These are phyloP conservation scores for Dasypolia templi DNA, from an alignment of 2,888 invertebrate species.

Conservation along the genomic window DNA sequence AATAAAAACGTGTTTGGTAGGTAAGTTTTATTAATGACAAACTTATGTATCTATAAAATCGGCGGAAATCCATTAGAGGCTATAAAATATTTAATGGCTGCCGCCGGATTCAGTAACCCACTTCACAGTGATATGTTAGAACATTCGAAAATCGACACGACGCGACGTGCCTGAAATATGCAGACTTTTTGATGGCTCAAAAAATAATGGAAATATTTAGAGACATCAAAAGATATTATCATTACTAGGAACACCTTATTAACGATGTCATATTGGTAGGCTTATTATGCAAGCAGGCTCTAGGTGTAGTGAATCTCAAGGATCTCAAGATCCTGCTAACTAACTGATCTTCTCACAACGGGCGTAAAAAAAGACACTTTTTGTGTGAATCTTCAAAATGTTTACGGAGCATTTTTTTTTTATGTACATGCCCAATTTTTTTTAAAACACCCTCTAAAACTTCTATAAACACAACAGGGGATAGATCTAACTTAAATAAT, in stretches of 20 bases:
- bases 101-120: conserved; percentile 33
- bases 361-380: no score
- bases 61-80: conserved; percentile 49
- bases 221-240: background rate
- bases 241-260: background rate
- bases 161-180: background rate
- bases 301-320: no score
- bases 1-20: conserved; percentile 22
- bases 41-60: conserved; percentile 39
- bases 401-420: background rate
- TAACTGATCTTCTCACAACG: background rate
- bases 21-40: conserved; percentile 44
- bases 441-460: conserved; percentile 26
- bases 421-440: conserved; percentile 9
- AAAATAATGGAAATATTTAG: background rate
- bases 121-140: conserved; percentile 33
- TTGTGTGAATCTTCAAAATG: background rate
- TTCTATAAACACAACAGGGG: conserved; percentile 32
- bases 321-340: no score
- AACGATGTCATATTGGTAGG: background rate
- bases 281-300: no score
- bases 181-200: background rate
- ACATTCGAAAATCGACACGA: conserved; percentile 19
- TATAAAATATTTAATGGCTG: conserved; percentile 52
- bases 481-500: conserved; percentile 65